These are phyloP conservation scores for Eulacestoma nigropectus DNA, from an alignment of 2,113 vertebrate genomes.

Conservation along the genomic window DNA sequence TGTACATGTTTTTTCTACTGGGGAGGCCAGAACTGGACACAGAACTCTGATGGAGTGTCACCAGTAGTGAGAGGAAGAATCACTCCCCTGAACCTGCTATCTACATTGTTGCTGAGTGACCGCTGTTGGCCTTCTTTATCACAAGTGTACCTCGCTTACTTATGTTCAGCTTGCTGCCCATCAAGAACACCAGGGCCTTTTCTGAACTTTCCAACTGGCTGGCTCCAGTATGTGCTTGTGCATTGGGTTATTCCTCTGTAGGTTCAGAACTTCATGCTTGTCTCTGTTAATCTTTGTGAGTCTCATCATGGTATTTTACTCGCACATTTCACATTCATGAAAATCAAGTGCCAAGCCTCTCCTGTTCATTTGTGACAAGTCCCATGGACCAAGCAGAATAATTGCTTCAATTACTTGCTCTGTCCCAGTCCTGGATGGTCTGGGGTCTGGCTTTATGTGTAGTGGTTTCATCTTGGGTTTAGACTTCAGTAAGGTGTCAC, in stretches of 20 bases:
- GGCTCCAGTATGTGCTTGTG: not conserved
- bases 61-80: not conserved
- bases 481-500: not conserved
- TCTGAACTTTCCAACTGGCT: not conserved
- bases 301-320: not conserved
- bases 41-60: not conserved
- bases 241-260: not conserved
- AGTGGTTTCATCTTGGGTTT: not conserved
- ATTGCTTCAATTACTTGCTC: not conserved
- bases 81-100: accelerated
- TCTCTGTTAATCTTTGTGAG: not conserved
- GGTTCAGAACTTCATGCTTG: not conserved
- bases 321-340: not conserved
- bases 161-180: not conserved
- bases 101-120: not conserved
- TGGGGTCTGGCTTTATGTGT: not conserved
- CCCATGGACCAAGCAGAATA: not conserved
- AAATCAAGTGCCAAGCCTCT: not conserved
- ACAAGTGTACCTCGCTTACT: not conserved
- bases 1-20: not conserved
- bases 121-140: not conserved
- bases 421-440: not conserved
- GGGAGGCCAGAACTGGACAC: not conserved
- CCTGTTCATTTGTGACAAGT: not conserved
- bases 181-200: not conserved